A percentile compares a stretch with the other conserved stretches of the same genome.
Evolutionary conservation across 1,140 invertebrate species (phyloP).

Genomic region (Yoshiicerus persimilis): DNA sequence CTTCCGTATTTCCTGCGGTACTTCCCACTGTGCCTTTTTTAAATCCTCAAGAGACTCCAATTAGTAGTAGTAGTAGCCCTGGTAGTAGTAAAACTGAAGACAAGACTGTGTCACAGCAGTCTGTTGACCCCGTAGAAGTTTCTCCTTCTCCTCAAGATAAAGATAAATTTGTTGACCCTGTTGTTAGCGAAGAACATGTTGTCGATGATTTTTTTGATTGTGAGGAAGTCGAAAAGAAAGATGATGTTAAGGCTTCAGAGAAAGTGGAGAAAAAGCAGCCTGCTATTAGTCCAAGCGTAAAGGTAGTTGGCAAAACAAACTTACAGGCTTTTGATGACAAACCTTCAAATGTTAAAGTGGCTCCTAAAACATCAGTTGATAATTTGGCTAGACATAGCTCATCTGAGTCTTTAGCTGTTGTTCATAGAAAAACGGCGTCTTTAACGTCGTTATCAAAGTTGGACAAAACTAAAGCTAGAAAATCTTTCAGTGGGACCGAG

Average conservation of each 20-base stretch:
- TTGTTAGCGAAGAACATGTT: not conserved
- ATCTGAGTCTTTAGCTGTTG: not conserved
- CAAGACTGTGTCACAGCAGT: not conserved
- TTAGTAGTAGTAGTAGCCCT: not conserved
- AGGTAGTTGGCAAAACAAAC: not conserved
- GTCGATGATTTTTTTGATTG: not conserved
- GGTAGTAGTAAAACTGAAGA: not conserved
- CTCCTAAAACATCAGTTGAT: not conserved
- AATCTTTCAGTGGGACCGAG: constrained; percentile 26
- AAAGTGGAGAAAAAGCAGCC: not conserved
- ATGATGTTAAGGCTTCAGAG: not conserved
- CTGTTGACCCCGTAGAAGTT: not conserved
- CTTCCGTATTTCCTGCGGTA: not conserved
- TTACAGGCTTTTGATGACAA: constrained; percentile 21
- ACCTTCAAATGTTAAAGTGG: not conserved
- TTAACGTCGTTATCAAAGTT: not conserved
- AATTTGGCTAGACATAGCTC: not conserved
- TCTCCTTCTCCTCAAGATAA: not conserved
- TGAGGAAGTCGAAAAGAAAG: not conserved
- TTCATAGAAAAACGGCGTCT: not conserved
- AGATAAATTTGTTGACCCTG: not conserved
- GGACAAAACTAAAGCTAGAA: constrained; percentile 35
- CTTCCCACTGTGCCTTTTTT: not conserved
- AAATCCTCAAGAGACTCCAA: not conserved
- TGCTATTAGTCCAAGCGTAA: not conserved